phyloP scores from a whole-genome alignment of 2,888 invertebrate species.

The Chymomyza amoena region DNA sequence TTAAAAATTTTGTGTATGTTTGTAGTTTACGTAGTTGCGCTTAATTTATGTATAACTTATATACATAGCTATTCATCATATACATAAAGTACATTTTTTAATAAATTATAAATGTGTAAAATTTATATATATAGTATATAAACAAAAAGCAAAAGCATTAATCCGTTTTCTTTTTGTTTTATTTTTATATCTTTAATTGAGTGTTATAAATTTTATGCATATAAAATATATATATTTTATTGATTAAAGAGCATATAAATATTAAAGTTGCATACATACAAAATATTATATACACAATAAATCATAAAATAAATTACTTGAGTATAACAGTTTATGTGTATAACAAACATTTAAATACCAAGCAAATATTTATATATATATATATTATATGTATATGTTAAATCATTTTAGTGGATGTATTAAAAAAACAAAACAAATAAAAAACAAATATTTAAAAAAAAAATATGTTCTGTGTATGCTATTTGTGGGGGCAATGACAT shows the following conservation, averaged over 20 bases:
- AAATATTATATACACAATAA: background rate
- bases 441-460: background rate
- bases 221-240: background rate
- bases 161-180: slow-evolving; percentile 15
- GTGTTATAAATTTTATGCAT: background rate
- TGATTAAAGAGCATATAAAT: background rate
- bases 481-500: too few species aligned
- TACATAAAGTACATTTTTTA: slow-evolving; percentile 17
- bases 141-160: slow-evolving; percentile 30
- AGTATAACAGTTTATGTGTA: background rate
- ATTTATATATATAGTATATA: slow-evolving; percentile 19
- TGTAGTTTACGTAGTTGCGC: slow-evolving; percentile 36
- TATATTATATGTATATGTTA: slow-evolving; percentile 7
- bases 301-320: background rate
- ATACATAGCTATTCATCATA: background rate
- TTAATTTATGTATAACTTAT: slow-evolving; percentile 18
- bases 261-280: background rate
- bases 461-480: background rate
- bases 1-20: slow-evolving; percentile 5
- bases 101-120: background rate
- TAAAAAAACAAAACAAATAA: background rate
- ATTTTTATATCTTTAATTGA: slow-evolving; percentile 2
- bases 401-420: slow-evolving; percentile 6
- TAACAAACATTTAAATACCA: background rate
- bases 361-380: slow-evolving; percentile 3